These are phyloP conservation scores for Portunus trituberculatus DNA, from an alignment of 1,140 invertebrate genomes.

Conservation along the genomic window DNA sequence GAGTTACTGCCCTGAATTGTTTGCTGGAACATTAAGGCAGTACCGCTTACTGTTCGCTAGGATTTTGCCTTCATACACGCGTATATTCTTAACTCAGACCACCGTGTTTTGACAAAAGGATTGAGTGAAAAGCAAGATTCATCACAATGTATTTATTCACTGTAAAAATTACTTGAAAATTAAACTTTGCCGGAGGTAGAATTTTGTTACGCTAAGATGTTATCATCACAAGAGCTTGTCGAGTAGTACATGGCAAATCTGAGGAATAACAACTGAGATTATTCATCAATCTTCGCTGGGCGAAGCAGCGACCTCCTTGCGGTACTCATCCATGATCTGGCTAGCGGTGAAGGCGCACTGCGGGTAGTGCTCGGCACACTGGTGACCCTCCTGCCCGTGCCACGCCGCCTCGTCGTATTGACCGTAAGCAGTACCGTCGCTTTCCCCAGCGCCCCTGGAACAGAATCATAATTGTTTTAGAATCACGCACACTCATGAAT, in stretches of 20 bases:
- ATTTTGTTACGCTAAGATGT: background rate
- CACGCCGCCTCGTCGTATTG: slow-evolving; percentile 68
- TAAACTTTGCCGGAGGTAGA: background rate
- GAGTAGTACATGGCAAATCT: background rate
- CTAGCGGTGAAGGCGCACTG: slow-evolving; percentile 60
- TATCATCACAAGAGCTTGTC: slow-evolving; percentile 1
- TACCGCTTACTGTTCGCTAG: too few species aligned
- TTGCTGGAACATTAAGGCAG: too few species aligned
- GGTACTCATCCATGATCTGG: slow-evolving; percentile 60
- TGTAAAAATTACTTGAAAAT: too few species aligned
- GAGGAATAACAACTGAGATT: background rate
- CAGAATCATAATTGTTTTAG: background rate
- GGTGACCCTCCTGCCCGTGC: slow-evolving; percentile 68
- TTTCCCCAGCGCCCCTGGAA: slow-evolving; percentile 54
- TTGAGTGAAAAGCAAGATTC: too few species aligned
- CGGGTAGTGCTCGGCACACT: slow-evolving; percentile 54
- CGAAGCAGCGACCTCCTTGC: background rate
- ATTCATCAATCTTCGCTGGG: background rate
- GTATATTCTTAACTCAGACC: too few species aligned
- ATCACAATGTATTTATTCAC: too few species aligned
- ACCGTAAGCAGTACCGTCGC: slow-evolving; percentile 61
- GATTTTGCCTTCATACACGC: too few species aligned
- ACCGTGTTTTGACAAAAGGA: too few species aligned
- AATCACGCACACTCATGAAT: background rate
- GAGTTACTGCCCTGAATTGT: too few species aligned